phyloP scores from a whole-genome alignment of 2,888 invertebrate genomes.

The Diplolepis rosae region DNA sequence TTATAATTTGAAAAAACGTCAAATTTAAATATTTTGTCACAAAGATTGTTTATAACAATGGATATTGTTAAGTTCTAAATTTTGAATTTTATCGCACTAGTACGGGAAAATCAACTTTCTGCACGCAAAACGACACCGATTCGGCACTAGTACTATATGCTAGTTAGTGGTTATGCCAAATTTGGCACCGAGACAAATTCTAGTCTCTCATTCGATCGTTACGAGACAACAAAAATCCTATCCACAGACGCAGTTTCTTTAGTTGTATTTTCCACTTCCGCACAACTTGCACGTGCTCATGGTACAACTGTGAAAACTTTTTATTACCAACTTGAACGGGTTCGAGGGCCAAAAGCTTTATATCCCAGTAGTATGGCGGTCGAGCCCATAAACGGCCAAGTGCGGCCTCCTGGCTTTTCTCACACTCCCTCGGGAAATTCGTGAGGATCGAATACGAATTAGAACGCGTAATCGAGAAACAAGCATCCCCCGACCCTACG shows the following conservation, averaged over 20 bases:
- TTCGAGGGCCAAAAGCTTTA: conserved; percentile 23
- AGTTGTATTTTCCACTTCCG: background rate
- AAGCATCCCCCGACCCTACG: conserved; percentile 35
- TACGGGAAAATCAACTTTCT: too few species aligned
- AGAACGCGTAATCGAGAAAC: conserved; percentile 48
- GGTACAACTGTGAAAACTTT: conserved; percentile 12
- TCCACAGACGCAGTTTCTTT: background rate
- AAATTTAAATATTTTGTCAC: too few species aligned
- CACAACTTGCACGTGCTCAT: conserved; percentile 15
- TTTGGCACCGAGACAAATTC: background rate
- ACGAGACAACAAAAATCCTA: background rate
- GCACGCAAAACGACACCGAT: too few species aligned
- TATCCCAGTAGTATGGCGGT: conserved; percentile 16
- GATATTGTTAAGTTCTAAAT: too few species aligned
- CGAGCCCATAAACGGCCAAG: conserved; percentile 29
- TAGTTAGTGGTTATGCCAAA: background rate
- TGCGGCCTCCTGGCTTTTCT: conserved; percentile 27
- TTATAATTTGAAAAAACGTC: too few species aligned
- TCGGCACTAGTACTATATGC: too few species aligned
- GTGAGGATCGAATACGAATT: conserved; percentile 35
- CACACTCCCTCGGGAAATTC: conserved; percentile 29
- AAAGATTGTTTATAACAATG: too few species aligned
- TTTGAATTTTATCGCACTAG: too few species aligned
- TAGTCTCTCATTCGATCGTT: background rate
- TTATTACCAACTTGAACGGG: conserved; percentile 6